Evolutionary conservation across 2,888 invertebrate genomes (phyloP), one percentile per base, ranked within the genome.

Genomic region (Cryptocheilus praepositus): DNA sequence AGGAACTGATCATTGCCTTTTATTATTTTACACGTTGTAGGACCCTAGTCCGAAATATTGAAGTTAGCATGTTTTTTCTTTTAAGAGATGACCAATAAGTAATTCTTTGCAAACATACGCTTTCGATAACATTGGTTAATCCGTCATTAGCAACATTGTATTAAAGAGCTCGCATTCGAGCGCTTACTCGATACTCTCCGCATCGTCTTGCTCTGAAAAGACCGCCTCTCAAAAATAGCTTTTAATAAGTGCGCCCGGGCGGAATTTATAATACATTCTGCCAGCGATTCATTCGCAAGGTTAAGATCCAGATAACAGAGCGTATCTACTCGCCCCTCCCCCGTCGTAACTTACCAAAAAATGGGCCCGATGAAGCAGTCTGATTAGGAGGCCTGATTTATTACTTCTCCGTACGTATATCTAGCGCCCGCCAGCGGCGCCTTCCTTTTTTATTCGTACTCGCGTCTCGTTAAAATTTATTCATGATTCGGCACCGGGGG

Each of bases 381-480:
- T 83, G 84, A 84, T 84, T 84, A 84, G 82, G 74, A 73, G 60
- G 52, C 70, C 77, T 85, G 84, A 84, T 84, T 84, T 84, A 84
- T 84, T 77, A 67, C 64, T 67, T 25, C 49, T 65, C 60, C 58
- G n/a, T 25, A 49, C 49, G 55, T 19, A 25, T 18, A 55, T 18
- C 28, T 55, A 55, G 19, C 55, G 19, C 15, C 56, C 57, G 46
- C 13, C 19, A 21, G 58, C 61, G 51, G 16, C 58, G 56, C 57
- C 57, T 61, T 68, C 67, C 58, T 61, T 61, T 54, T 68, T 52
- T 70, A 53, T 64, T 64, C 74, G 45, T 21, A 45, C 28, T 62
- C 69, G 76, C 78, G 80, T 82, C 82, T 82, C 76, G 81, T 84
- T 83, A 81, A 85, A 83, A 82, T 85, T 82, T 83, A 85, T 85